These are phyloP conservation scores for Pseudolycoriella hygida DNA, from an alignment of 2,888 invertebrate genomes.

Conservation along the genomic window DNA sequence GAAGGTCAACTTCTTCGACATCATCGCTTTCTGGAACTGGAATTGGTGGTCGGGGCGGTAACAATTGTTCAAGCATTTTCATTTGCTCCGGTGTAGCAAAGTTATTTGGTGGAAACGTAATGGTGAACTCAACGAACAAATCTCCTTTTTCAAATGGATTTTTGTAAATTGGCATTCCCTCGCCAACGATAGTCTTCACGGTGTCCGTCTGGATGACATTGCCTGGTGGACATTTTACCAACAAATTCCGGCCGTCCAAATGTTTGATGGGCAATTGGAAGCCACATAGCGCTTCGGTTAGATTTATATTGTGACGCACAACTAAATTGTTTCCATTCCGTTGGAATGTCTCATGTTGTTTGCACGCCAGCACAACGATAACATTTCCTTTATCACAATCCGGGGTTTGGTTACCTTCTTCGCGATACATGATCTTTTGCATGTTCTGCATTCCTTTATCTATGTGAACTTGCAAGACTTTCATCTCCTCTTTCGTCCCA, in stretches of 20 bases:
- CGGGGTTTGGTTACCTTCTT: constrained; percentile 83
- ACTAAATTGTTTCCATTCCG: constrained; percentile 57
- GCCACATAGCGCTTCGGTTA: constrained; percentile 85
- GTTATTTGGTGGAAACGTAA: constrained; percentile 67
- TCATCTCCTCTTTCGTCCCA: constrained; percentile 65
- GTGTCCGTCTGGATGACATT: constrained; percentile 69
- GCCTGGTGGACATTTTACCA: constrained; percentile 64
- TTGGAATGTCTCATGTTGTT: constrained; percentile 61
- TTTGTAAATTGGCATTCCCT: constrained; percentile 56
- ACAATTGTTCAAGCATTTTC: constrained; percentile 49
- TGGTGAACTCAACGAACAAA: constrained; percentile 69
- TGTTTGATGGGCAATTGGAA: constrained; percentile 71
- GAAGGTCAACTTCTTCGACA: constrained; percentile 72
- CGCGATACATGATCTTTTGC: constrained; percentile 68
- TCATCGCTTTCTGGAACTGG: constrained; percentile 59
- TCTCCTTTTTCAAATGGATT: constrained; percentile 77
- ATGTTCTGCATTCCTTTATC: constrained; percentile 80
- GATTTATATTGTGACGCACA: constrained; percentile 53
- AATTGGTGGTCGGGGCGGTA: constrained; percentile 55
- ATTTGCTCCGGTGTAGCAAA: constrained; percentile 52
- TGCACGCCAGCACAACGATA: constrained; percentile 67
- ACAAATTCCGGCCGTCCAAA: constrained; percentile 69
- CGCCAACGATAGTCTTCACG: constrained; percentile 57
- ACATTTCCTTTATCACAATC: constrained; percentile 78
- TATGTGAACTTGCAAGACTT: constrained; percentile 72